Conservation (phyloP, 1,140 invertebrate genomes). For the Drosophila miranda region DNA sequence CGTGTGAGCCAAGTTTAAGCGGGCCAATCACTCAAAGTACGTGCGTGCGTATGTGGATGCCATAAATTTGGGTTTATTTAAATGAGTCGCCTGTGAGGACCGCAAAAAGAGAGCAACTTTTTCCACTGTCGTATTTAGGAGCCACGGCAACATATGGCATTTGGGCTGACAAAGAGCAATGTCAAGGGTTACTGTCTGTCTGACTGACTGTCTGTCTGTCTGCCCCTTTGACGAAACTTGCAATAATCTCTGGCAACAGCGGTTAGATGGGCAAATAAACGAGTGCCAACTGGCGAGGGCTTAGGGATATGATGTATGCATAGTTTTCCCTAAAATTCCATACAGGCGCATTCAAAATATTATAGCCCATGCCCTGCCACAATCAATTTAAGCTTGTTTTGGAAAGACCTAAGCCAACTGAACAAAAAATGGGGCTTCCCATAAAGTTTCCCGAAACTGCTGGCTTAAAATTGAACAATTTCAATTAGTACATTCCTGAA, state of each 20-base stretch:
- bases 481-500: no score
- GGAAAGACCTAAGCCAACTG: no score
- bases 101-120: constrained; percentile 11
- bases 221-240: constrained; percentile 10
- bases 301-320: constrained; percentile 27
- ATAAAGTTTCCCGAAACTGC: background rate
- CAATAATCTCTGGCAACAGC: constrained; percentile 13
- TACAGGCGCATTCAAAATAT: background rate
- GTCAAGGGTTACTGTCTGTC: constrained; percentile 9
- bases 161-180: constrained; percentile 41
- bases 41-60: constrained; percentile 40
- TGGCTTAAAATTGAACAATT: no score
- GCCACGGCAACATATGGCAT: constrained; percentile 57
- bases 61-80: constrained; percentile 76
- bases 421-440: no score
- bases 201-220: background rate
- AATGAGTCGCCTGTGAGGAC: constrained; percentile 56
- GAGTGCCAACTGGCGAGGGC: constrained; percentile 3
- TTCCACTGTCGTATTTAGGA: constrained; percentile 1
- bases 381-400: background rate
- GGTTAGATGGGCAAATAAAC: no score
- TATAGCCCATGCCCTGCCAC: background rate
- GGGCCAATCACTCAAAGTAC: constrained; percentile 56
- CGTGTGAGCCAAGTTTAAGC: constrained; percentile 47
- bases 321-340: constrained; percentile 4